Conservation (phyloP, 92 coral and sea anemone species). For the Umimayanthus chanpuru region DNA sequence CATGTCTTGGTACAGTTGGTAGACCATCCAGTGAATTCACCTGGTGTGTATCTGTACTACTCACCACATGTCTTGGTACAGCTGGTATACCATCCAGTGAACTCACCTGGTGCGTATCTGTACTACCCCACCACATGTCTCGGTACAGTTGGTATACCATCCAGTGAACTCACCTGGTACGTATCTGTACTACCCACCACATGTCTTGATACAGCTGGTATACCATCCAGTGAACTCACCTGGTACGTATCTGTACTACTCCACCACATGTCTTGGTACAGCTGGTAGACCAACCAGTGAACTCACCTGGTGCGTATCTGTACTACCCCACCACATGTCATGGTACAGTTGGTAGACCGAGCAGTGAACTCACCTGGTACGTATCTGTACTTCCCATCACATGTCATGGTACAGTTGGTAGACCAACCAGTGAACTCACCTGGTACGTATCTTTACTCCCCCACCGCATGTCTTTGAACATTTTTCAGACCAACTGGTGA, state of each 20-base stretch:
- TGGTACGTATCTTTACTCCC: not conserved
- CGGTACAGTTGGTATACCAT: not conserved
- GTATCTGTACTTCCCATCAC: not conserved
- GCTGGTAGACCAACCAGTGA: too few relatives aligned
- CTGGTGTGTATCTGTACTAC: too few relatives aligned
- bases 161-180: not conserved
- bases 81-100: too few relatives aligned
- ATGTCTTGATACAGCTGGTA: too few relatives aligned
- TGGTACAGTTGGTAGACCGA: not conserved
- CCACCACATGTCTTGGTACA: not conserved
- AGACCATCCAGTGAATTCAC: too few relatives aligned
- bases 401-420: not conserved
- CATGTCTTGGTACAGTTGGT: too few relatives aligned
- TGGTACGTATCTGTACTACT: not conserved
- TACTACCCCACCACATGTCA: not conserved
- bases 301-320: not conserved
- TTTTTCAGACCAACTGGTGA: too few relatives aligned
- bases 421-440: not conserved
- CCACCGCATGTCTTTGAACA: not conserved
- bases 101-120: too few relatives aligned
- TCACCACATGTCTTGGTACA: too few relatives aligned
- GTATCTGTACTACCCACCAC: not conserved
- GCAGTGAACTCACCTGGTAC: not conserved
- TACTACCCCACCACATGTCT: not conserved
- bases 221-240: not conserved